Evolutionary conservation across 2,113 vertebrate species (phyloP).

Genomic region (human): GRCh38 chr1:118718501-118719000

Average conservation of each 20-base stretch:
- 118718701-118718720: background rate
- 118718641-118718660: background rate
- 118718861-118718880: background rate
- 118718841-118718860: background rate
- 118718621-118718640: background rate
- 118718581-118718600: slow-evolving; percentile 2
- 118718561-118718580: background rate
- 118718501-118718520: background rate
- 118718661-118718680: background rate
- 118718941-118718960: background rate
- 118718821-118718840: background rate
- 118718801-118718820: background rate
- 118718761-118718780: background rate
- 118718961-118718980: background rate
- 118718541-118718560: background rate
- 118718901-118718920: background rate
- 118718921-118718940: background rate
- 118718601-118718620: background rate
- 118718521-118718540: background rate
- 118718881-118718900: background rate
- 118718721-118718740: background rate
- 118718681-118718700: background rate
- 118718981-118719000: background rate
- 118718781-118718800: background rate
- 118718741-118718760: background rate